phyloP scores from a whole-genome alignment of 2,113 vertebrate species.

The Zosterops hypoxanthus region DNA sequence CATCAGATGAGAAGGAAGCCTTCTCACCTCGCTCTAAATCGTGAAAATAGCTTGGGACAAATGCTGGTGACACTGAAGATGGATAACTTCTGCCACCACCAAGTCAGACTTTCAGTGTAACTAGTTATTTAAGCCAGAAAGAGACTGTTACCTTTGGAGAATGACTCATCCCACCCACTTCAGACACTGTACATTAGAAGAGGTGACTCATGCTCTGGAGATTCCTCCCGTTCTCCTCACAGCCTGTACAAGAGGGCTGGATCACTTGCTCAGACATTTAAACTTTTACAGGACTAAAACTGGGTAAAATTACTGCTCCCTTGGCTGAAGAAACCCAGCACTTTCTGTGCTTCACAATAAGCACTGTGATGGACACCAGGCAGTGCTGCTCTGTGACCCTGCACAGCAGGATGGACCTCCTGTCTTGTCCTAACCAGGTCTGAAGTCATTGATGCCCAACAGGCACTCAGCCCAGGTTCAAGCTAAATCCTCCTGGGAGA shows the following conservation, averaged over 20 bases:
- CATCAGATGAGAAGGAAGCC: background rate
- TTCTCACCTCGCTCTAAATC: background rate
- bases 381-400: background rate
- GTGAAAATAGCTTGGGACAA: background rate
- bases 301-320: background rate
- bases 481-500: background rate
- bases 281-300: background rate
- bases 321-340: background rate
- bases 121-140: conserved; percentile 29
- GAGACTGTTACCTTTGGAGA: conserved; percentile 30
- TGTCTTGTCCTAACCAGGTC: background rate
- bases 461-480: background rate
- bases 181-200: background rate
- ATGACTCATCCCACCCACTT: conserved; percentile 65
- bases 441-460: background rate
- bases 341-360: background rate
- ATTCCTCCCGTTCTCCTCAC: background rate
- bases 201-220: conserved; percentile 52
- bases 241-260: background rate
- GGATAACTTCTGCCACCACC: background rate
- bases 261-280: background rate
- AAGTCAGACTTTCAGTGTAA: background rate
- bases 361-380: background rate
- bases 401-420: background rate
- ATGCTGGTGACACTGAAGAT: background rate